Conservation (phyloP, 2,888 invertebrate genomes). For the Onchidella celtica region DNA sequence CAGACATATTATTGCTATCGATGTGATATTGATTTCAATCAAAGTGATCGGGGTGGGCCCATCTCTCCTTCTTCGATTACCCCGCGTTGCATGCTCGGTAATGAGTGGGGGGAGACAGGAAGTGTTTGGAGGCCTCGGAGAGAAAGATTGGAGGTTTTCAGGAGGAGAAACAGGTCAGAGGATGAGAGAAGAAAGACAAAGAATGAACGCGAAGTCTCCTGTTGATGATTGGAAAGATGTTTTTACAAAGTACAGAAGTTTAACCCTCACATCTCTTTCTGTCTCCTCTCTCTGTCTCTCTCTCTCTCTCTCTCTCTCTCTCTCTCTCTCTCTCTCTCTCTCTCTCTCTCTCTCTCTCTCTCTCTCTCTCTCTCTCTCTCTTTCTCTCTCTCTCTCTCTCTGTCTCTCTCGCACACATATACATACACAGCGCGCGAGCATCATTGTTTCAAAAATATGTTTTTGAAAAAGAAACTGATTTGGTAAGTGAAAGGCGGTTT, state of each 20-base stretch:
- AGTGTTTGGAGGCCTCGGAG: not conserved
- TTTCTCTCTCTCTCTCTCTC: not conserved
- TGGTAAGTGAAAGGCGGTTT: too few relatives aligned
- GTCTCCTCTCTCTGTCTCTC: not conserved
- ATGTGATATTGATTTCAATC: slow-evolving; percentile 19
- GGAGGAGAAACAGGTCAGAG: not conserved
- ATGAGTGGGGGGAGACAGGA: not conserved
- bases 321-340: slow-evolving; percentile 2
- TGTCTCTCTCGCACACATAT: too few relatives aligned
- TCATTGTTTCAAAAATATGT: too few relatives aligned
- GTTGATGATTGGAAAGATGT: too few relatives aligned
- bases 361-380: slow-evolving; percentile 10
- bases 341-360: not conserved
- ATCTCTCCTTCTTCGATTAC: slow-evolving; percentile 9
- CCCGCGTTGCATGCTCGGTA: not conserved
- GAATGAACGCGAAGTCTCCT: too few relatives aligned
- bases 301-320: not conserved
- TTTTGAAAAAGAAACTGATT: too few relatives aligned
- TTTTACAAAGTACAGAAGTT: too few relatives aligned
- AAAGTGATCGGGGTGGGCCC: not conserved
- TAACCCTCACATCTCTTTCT: not conserved
- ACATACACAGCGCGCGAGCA: too few relatives aligned
- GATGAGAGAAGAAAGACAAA: not conserved
- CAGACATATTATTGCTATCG: slow-evolving; percentile 7
- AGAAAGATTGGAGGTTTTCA: not conserved